Evolutionary conservation across 2,797 vertebrate genomes (phyloP), one percentile per base, ranked within the genome.

Genomic region (Spinibarbus caldwelli): DNA sequence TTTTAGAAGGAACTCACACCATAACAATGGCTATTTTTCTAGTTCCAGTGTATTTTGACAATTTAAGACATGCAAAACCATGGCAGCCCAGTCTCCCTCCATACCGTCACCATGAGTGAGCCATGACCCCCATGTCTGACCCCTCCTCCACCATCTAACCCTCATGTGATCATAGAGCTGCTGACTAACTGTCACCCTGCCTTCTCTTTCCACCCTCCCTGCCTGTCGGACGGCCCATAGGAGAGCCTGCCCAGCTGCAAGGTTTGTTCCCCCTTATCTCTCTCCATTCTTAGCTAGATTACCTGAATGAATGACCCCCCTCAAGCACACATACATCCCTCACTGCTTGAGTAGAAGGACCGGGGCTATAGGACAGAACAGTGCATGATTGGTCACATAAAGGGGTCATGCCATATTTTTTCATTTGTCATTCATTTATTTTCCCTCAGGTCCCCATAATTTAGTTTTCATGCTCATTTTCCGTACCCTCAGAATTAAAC

Each of bases 241-340:
- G 94, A 93, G 95, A 95, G 92, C 93, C 95, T 87, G 92, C 94
- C 92, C 94, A 93, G 94, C 95, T 92, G 93, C 94, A 93, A 95
- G 95, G 95, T 96, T 95, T 95, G 95, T 95, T 93, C 92, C 93
- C 92, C 94, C 94, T 85, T 85, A 90, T 94, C 93, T 95, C 92
- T 95, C 93, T 95, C 93, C 91, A 92, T 90, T 92, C 91, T 90
- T 73, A 85, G 77, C 31, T 85, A 85, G 84, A 73, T 80, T 64
- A 52, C 77, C 84, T 80, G 84, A 85, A 80, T 85, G 14, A 71
- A 76, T 87, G 85, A 88, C 73, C 57, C 86, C 89, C 86, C 84
- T 82, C 89, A 80, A 80, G 80, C 87, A 77, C 87, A 89, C 70
- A 78, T 71, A 67, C 82, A 80, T 71, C 38, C 54, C 81, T 87